Evolutionary conservation across 2,888 invertebrate genomes (phyloP), one percentile per base, ranked within the genome.

Genomic region (Brachylomia viminalis): DNA sequence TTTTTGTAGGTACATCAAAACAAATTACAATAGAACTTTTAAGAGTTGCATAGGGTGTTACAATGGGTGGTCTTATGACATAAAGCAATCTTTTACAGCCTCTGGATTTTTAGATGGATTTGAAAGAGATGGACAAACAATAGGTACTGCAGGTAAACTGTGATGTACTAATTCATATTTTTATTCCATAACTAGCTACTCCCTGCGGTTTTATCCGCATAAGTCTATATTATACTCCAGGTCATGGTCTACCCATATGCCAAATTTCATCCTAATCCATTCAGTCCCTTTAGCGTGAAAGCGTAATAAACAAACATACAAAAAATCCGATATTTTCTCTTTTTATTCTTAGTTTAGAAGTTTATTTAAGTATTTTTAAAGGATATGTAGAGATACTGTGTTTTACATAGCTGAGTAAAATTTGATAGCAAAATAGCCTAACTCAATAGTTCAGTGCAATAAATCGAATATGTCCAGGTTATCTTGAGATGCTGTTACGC

Each of bases 401-500:
- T 17, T 30, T 10, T 23, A 59, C 6, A 42, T 13, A 61, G n/a
- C 7, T 52, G 11, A n/a, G 20, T 74, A 2, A 4, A 20, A 49
- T 59, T 38, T 47, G 6, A 47, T 30, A 30, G 42, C 20, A 42
- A n/a, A 2, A 15, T 13, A 49, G 30, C 23, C 3, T 52, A 33
- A 7, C 20, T 8, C 42, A 52, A 8, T n/a, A 52, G 38, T 30
- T 47, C 15, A 45, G 54, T 65, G 56, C 8, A n/a, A 45, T n/a
- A 3, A 10, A 20, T 52, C 0, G 23, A 56, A 59, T 30, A 49
- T 47, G 15, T 27, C 47, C 59, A 79, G 74, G 75, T 73, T 84
- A 82, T 71, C 42, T 30, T 30, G 4, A 17, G 38, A 74, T 20
- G 49, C 33, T 66, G 45, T 85, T 75, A 85, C 73, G 78, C 73